A percentile compares a stretch with the other conserved stretches of the same genome.
Conservation (phyloP, 2,888 invertebrate species). For the Drosophila quinaria region DNA sequence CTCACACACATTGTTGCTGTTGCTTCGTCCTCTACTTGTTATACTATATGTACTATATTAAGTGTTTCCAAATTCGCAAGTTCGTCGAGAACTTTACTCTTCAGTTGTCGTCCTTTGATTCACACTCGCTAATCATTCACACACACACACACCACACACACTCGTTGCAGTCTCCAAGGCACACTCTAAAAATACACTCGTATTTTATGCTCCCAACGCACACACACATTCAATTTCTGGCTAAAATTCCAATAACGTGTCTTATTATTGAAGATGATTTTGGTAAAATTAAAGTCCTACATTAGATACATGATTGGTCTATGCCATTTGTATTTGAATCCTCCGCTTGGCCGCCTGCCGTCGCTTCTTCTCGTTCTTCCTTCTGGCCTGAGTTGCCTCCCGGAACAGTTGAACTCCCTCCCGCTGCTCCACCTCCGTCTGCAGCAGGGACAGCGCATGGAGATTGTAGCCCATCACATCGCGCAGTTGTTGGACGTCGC, state of each 20-base stretch:
- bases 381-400: conserved; percentile 89
- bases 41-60: conserved; percentile 39
- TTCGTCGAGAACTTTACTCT: conserved; percentile 31
- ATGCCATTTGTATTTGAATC: conserved; percentile 78
- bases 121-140: not conserved
- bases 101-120: not conserved
- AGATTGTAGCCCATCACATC: conserved; percentile 94
- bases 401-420: conserved; percentile 92
- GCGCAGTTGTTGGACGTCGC: conserved; percentile 86
- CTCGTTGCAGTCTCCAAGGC: conserved; percentile 2
- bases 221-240: conserved; percentile 1
- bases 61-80: conserved; percentile 58
- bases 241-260: conserved; percentile 41
- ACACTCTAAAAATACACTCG: not conserved
- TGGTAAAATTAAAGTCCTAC: conserved; percentile 37
- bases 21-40: conserved; percentile 13
- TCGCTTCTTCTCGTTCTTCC: conserved; percentile 87
- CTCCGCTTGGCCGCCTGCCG: conserved; percentile 75
- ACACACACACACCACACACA: not conserved
- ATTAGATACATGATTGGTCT: conserved; percentile 4
- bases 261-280: conserved; percentile 31
- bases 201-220: not conserved
- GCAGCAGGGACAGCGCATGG: conserved; percentile 92
- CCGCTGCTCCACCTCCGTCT: conserved; percentile 91
- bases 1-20: no score